A percentile compares a stretch with the other conserved stretches of the same genome.
These are phyloP conservation scores for Pagetopsis macropterus DNA, from an alignment of 2,797 vertebrate species.

Conservation along the genomic window DNA sequence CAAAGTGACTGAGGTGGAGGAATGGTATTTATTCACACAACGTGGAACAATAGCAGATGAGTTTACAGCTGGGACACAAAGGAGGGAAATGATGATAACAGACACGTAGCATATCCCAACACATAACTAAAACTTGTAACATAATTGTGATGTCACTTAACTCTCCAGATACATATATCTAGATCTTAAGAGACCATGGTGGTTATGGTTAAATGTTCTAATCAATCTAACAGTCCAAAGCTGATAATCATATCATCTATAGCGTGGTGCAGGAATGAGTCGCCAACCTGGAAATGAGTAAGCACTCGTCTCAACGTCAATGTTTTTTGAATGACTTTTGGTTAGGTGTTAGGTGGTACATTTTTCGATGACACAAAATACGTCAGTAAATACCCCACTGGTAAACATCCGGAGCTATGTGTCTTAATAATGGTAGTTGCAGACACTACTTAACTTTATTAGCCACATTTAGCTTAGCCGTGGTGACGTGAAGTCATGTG, in stretches of 20 bases:
- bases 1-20: slow-evolving; percentile 3
- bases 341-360: no score
- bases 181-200: background rate
- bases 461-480: no score
- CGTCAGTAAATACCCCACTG: no score
- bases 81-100: slow-evolving; percentile 5
- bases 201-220: slow-evolving; percentile 2
- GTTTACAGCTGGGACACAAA: slow-evolving; percentile 4
- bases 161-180: background rate
- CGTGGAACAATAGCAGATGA: slow-evolving; percentile 3
- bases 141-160: background rate
- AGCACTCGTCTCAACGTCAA: no score
- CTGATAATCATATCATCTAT: slow-evolving; percentile 21
- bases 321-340: no score
- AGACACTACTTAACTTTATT: no score
- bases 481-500: no score
- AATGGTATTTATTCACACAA: slow-evolving; percentile 39
- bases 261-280: no score
- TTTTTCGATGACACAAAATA: no score
- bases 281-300: no score
- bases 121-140: background rate
- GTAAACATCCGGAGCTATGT: no score
- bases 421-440: no score
- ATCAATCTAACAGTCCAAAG: background rate
- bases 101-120: background rate